Conservation (phyloP, 2,797 vertebrate genomes). For the Microcaecilia unicolor region DNA sequence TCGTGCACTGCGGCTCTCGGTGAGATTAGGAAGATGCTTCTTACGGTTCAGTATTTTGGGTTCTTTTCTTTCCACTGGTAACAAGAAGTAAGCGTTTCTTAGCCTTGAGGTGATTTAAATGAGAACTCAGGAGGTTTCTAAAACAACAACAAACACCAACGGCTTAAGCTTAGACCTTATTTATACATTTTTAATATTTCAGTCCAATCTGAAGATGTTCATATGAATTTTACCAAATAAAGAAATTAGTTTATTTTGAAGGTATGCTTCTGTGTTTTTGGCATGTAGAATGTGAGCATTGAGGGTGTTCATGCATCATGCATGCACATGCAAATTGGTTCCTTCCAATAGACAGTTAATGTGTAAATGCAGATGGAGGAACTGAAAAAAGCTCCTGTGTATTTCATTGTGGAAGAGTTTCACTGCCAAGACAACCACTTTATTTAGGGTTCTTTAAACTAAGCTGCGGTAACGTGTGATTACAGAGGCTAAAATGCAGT, state of each 20-base stretch:
- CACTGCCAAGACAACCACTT: too few species aligned
- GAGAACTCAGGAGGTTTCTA: constrained; percentile 64
- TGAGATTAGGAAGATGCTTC: constrained; percentile 38
- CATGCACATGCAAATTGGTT: too few species aligned
- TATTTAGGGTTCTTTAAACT: too few species aligned
- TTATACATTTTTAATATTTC: constrained; percentile 56
- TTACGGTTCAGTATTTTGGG: constrained; percentile 15
- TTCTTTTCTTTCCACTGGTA: constrained; percentile 46
- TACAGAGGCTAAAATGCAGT: too few species aligned
- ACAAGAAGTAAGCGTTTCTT: constrained; percentile 41
- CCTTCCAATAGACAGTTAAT: too few species aligned
- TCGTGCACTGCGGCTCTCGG: constrained; percentile 51
- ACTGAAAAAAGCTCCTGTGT: too few species aligned
- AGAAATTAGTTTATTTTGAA: constrained; percentile 61
- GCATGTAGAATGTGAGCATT: constrained; percentile 31
- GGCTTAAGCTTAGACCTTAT: constrained; percentile 51
- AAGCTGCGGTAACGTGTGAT: too few species aligned
- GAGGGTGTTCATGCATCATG: too few species aligned
- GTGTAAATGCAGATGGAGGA: too few species aligned
- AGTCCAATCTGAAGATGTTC: constrained; percentile 56
- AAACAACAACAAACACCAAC: constrained; percentile 40
- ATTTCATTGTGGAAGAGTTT: too few species aligned
- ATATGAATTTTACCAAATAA: constrained; percentile 60
- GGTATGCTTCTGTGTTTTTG: constrained; percentile 54
- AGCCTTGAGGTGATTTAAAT: constrained; percentile 51